These are phyloP conservation scores for Archocentrus centrarchus DNA, from an alignment of 2,113 vertebrate species.

Conservation along the genomic window DNA sequence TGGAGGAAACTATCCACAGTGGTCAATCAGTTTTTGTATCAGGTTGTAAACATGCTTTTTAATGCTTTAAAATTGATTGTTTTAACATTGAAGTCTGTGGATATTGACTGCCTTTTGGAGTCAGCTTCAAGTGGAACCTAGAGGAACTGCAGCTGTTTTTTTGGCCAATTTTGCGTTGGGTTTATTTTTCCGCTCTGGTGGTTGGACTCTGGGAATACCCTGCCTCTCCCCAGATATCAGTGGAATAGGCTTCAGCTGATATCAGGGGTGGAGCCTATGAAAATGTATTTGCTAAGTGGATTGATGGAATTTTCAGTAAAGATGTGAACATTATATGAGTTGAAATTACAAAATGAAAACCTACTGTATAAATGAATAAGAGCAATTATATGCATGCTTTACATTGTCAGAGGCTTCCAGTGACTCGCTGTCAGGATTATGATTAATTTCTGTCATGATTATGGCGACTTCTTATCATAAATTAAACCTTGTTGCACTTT, in stretches of 20 bases:
- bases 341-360: background rate
- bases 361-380: background rate
- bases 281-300: background rate
- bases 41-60: too few species aligned
- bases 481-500: too few species aligned
- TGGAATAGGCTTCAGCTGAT: background rate
- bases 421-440: background rate
- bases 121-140: background rate
- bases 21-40: background rate
- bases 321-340: background rate
- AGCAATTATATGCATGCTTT: background rate
- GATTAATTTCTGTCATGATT: background rate
- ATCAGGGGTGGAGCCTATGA: background rate
- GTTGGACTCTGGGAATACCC: background rate
- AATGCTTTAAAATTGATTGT: background rate
- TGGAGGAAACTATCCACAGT: background rate
- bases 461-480: background rate
- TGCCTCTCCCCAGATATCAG: background rate
- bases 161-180: background rate
- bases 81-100: background rate
- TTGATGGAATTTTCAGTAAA: background rate
- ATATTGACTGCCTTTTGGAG: background rate
- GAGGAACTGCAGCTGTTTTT: background rate
- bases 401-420: background rate
- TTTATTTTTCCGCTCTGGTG: background rate